Conservation (phyloP, 2,888 invertebrate genomes). For the Eupithecia tripunctaria region DNA sequence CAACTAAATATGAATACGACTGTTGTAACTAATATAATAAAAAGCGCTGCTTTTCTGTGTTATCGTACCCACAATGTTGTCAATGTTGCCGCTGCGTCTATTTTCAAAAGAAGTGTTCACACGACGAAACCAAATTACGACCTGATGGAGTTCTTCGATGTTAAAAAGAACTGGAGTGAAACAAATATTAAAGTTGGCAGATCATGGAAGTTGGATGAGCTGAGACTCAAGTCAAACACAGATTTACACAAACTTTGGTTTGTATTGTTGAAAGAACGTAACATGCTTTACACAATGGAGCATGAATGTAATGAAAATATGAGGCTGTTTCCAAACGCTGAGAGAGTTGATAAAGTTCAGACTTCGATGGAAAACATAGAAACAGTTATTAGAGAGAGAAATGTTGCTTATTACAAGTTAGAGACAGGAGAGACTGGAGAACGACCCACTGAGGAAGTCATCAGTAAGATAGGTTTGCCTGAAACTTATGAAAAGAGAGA, state of each 20-base stretch:
- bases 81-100: slow-evolving; percentile 43
- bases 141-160: slow-evolving; percentile 96
- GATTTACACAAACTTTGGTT: slow-evolving; percentile 99
- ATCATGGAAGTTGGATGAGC: slow-evolving; percentile 94
- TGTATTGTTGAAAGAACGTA: slow-evolving; percentile 95
- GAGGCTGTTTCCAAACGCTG: slow-evolving; percentile 93
- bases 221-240: slow-evolving; percentile 96
- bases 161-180: slow-evolving; percentile 92
- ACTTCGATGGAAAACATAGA: slow-evolving; percentile 98
- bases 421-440: slow-evolving; percentile 96
- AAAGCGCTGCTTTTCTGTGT: slow-evolving; percentile 49
- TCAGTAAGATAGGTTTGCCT: slow-evolving; percentile 86
- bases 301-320: slow-evolving; percentile 88
- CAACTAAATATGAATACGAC: slow-evolving; percentile 50
- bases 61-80: slow-evolving; percentile 55
- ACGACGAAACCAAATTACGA: slow-evolving; percentile 74
- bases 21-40: slow-evolving; percentile 52
- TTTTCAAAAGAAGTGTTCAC: slow-evolving; percentile 57
- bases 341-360: slow-evolving; percentile 96
- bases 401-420: slow-evolving; percentile 93
- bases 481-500: slow-evolving; percentile 85
- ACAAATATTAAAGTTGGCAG: slow-evolving; percentile 91
- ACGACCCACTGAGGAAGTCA: slow-evolving; percentile 85
- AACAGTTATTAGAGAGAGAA: slow-evolving; percentile 94
- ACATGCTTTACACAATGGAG: slow-evolving; percentile 99